These are phyloP conservation scores for Allacma fusca DNA, from an alignment of 2,888 invertebrate species.

Conservation along the genomic window DNA sequence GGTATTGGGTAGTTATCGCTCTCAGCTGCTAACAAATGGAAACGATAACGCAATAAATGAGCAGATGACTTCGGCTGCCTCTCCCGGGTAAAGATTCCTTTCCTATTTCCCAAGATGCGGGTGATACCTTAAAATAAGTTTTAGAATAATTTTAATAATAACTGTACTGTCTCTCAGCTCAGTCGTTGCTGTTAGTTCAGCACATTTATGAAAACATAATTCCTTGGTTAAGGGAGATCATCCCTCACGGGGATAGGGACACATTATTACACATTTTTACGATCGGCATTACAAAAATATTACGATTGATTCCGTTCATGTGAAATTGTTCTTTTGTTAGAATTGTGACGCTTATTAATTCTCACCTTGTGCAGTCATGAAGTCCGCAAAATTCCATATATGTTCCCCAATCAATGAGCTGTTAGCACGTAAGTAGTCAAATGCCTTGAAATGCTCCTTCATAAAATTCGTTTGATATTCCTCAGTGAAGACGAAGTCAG, in stretches of 20 bases:
- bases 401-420: conserved; percentile 69
- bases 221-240: no score
- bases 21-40: conserved; percentile 67
- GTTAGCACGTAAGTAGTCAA: conserved; percentile 66
- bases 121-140: background rate
- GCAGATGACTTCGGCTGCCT: conserved; percentile 92
- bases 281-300: no score
- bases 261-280: no score
- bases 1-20: conserved; percentile 62
- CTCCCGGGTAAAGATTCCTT: conserved; percentile 89
- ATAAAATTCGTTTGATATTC: conserved; percentile 71
- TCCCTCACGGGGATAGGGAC: no score
- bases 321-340: no score
- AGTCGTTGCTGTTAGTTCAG: no score
- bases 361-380: conserved; percentile 71
- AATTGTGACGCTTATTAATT: no score
- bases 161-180: no score
- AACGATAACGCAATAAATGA: conserved; percentile 80
- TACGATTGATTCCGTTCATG: no score
- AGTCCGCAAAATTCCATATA: conserved; percentile 76
- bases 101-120: conserved; percentile 79
- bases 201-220: no score
- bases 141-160: background rate
- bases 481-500: conserved; percentile 70
- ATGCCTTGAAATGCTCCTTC: conserved; percentile 68